Base-by-base conservation (phyloP, 2,888 invertebrate species). In the Amphiduros pacificus region DNA sequence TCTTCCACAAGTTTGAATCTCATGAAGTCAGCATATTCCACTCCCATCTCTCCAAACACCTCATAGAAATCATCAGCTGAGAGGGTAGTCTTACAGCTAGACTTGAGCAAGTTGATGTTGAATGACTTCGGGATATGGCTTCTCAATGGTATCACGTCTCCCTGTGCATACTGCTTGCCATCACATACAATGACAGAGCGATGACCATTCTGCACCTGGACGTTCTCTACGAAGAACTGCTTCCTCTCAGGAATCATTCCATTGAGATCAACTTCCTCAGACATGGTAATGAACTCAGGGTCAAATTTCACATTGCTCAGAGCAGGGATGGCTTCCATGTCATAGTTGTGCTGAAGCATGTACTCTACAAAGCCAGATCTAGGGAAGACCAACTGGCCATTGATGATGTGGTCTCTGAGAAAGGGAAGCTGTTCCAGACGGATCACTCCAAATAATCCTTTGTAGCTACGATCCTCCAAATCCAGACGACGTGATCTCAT, bases 301-400 rank as follows among this genome's bases (percentile, higher is more conserved):
- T 61, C 5, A 36, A 61, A 61, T 49, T 31, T 29, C 20, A 61
- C 26, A 44, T 61, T 49, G n/a, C 49, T 54, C 55, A 61, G 20
- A 20, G 29, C 26, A 3, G 53, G 32, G 17, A 24, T 17, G 6
- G 36, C 28, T 2, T 41, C 28, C 6, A 48, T 40, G 28, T 48
- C 49, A 22, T 55, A 31, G 24, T 32, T n/a, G 20, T 27, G 29
- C 24, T 61, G 44, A 24, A 55, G 17, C 28, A 40, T 44, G 31
- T 49, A 56, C 29, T 63, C 63, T 5, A 64, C 14, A 31, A 55
- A 60, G 27, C 56, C 63, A 31, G 63, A 48, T 17, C 49, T 60
- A 5, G 63, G 63, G 53, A 63, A 60, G 2, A 63, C 55, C 6
- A 52, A 26, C 4, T 51, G 26, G 22, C 60, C 63, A 14, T 63